Percentiles rank a stretch among this genome's conserved stretches.
Conservation (phyloP, 2,888 invertebrate species). For the Acrocyrtus sp. region DNA sequence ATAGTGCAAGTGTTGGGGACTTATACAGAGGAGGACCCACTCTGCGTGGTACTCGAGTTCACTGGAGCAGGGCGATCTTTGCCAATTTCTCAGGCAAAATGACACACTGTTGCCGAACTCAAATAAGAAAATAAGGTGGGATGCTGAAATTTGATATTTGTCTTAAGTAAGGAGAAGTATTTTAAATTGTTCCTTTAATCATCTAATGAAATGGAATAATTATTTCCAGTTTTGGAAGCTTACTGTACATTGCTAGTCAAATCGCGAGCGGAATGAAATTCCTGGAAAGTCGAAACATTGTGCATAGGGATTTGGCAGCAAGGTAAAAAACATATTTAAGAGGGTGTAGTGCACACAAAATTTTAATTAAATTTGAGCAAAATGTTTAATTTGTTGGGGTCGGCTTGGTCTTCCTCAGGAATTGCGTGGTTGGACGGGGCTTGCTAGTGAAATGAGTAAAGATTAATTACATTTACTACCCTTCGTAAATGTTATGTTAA, state of each 20-base stretch:
- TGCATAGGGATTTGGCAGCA: slow-evolving; percentile 89
- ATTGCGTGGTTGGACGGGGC: slow-evolving; percentile 85
- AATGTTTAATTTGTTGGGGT: no score
- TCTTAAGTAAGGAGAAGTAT: neutral
- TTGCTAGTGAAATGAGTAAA: slow-evolving; percentile 84
- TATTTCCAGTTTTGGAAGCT: slow-evolving; percentile 67
- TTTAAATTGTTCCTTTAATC: neutral
- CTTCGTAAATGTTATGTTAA: no score
- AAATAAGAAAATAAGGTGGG: slow-evolving; percentile 59
- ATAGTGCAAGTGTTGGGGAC: slow-evolving; percentile 84
- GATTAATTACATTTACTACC: no score
- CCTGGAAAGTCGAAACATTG: slow-evolving; percentile 87
- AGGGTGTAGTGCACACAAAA: neutral
- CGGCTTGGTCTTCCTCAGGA: slow-evolving; percentile 73
- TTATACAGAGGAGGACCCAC: slow-evolving; percentile 82
- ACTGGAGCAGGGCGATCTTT: slow-evolving; percentile 87
- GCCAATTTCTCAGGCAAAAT: slow-evolving; percentile 73
- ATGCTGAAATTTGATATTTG: neutral
- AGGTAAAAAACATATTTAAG: slow-evolving; percentile 69
- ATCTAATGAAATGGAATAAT: no score
- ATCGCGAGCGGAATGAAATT: slow-evolving; percentile 92
- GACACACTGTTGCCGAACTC: slow-evolving; percentile 64
- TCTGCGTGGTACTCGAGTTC: slow-evolving; percentile 90
- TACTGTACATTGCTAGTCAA: slow-evolving; percentile 85
- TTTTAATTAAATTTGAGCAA: no score